Base-by-base conservation (phyloP, 2,797 vertebrate species). In the Muraenolepis orangiensis region DNA sequence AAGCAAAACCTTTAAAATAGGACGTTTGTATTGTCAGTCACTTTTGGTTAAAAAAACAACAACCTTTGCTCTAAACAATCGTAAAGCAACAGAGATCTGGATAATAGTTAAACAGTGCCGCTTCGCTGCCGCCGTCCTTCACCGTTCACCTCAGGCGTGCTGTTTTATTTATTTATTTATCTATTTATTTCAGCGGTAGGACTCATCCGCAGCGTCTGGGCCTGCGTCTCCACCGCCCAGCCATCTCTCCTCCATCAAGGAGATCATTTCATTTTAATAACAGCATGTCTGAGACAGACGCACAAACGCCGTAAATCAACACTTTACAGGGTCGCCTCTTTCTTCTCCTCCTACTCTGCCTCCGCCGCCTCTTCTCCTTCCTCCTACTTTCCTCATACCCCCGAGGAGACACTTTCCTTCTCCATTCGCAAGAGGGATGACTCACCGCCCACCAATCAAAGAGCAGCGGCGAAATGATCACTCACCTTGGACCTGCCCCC, bases 191-290 rank as follows among this genome's bases (percentile, higher is more conserved):
- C 4, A 51, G 46, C 6, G 46, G 16, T 1, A 18, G 18, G 20
- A 51, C 46, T 51, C 46, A 20, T 51, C 46, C 46, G 20, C 14
- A 20, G 20, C 1, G 46, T 51, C 46, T 51, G 46, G 18, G 18
- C 46, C 86, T 72, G 82, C 78, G 80, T 72, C 72, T 75, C 89
- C 86, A 87, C 87, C 84, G 78, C 73, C 78, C 76, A 29, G 46
- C 30, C 79, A 77, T 91, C 91, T 18, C 46, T 81, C 92, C 94
- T 82, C 91, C 91, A 94, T 94, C 93, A 93, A 93, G 92, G 92
- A 93, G 94, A 96, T 96, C 88, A 96, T 95, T 98, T 92, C 57
- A 95, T 95, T 96, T 95, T 97, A 98, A 98, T 96, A 95, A 97
- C 93, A 96, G 96, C 91, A 93, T 96, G 95, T 95, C 95, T 85